Conservation (phyloP, 2,797 vertebrate species). For the Alfaro cultratus region DNA sequence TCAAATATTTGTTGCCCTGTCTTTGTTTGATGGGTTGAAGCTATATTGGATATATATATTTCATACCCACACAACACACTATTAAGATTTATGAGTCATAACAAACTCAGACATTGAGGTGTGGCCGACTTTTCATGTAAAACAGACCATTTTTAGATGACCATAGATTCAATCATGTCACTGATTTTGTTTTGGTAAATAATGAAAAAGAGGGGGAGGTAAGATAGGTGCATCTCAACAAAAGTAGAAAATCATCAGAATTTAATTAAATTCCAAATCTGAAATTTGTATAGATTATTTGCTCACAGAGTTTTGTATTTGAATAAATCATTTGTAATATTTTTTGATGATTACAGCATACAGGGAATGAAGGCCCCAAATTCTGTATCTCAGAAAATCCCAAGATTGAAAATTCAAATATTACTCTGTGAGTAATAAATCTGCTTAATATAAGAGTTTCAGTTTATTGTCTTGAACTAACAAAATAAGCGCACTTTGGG, state of each 20-base stretch:
- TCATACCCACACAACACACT: neutral
- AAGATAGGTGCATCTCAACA: neutral
- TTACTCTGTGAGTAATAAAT: neutral
- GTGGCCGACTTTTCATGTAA: neutral
- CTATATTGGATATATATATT: slow-evolving; percentile 1
- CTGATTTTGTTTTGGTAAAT: neutral
- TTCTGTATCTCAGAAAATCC: too few species aligned
- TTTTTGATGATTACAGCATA: neutral
- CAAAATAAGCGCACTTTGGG: neutral
- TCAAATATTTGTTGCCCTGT: slow-evolving; percentile 24
- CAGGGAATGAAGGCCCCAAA: neutral
- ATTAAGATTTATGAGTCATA: neutral
- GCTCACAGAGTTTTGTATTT: neutral
- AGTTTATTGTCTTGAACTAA: neutral
- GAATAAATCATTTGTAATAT: too few species aligned
- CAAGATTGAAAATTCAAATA: neutral
- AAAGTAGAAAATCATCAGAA: neutral
- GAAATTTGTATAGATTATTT: neutral
- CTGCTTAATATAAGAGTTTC: neutral
- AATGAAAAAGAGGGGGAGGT: neutral
- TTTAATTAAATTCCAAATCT: neutral
- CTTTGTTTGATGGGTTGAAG: slow-evolving; percentile 17
- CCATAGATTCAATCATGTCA: neutral
- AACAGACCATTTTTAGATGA: neutral
- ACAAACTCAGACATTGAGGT: neutral